Base-by-base conservation (phyloP, 2,113 vertebrate species). In the mouse (Mus musculus) region DNA sequence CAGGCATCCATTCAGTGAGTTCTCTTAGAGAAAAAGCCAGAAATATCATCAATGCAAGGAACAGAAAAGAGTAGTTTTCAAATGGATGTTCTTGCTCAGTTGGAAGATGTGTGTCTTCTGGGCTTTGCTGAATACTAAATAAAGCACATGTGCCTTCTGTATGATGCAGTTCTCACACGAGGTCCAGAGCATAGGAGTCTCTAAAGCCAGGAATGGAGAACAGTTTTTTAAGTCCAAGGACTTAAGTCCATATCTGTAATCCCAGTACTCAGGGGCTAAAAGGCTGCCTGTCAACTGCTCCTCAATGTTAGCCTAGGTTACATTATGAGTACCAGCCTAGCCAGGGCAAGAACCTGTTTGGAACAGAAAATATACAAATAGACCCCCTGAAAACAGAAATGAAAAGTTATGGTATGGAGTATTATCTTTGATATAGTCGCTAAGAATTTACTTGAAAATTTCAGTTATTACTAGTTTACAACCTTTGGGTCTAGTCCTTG, bases 371-470 rank as follows among this genome's bases (percentile, higher is more conserved):
- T 14, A 39, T 10, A 84, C 56, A 84, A 28, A 33, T 30, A 36
- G 5, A 36, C 7, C 16, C 10, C 17, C 30, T 5, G 5, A 49
- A 87, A 71, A 52, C 65, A 72, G 82, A 49, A 69, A 87, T 33
- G 63, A 71, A 71, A 71, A 71, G 17, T 33, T 71, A 54, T 30
- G 7, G 52, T 16, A 75, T 20, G 10, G 33, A 52, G 7, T 93
- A 42, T 91, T 81, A 13, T 77, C 63, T 81, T 82, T 82, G 36
- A 54, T 77, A 33, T 24, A 77, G 8, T 7, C 54, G 28, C 81
- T 90, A 87, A 72, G n/a, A 88, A 67, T 81, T 93, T 75, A 77
- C 80, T 75, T 67, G 73, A 88, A 90, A 94, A 56, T 92, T 91
- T 20, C 73, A 46, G 5, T 56, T 63, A 22, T n/a, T 84, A 73